Base-by-base conservation (phyloP, 1,140 invertebrate genomes). In the Hyles euphorbiae region DNA sequence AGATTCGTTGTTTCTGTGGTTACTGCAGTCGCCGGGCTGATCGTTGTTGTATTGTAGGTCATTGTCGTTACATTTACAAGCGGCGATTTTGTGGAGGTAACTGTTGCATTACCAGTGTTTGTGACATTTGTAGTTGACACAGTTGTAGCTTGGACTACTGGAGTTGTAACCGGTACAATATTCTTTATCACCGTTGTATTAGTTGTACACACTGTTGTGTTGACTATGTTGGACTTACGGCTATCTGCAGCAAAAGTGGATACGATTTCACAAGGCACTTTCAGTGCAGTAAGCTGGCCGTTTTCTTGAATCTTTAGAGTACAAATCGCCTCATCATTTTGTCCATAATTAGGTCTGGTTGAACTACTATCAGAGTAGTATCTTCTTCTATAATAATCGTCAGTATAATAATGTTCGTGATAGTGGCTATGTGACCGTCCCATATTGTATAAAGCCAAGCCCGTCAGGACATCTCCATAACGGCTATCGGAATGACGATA, bases 231-330 rank as follows among this genome's bases (percentile, higher is more conserved):
- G 52, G 47, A 34, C 69, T 55, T 22, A 10, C 48, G 10, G 68
- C 47, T 61, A 74, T 74, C 74, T 59, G 80, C 67, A 33, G 80
- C 80, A 53, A 88, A 88, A 8, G 85, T 88, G 2, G 85, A 83
- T 6, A 88, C 83, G 22, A 88, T 88, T 67, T 84, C 85, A 65
- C 85, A 88, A 33, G 85, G 85, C 57, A 88, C 76, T 65, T 76
- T 83, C 3, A 88, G 56, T 32, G 61, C 58, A 60, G 86, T 69
- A 22, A 68, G 57, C 53, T 66, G 72, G 49, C 65, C 68, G 34
- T 75, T 74, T 66, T 88, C 81, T 56, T 74, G 83, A 33, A 88
- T 66, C 68, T 68, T 83, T 52, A 88, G 65, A 22, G 65, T 60
- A 53, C 85, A 88, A 6, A 61, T 60, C 43, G 83, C 83, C 56